phyloP scores from a whole-genome alignment of 2,113 vertebrate species.

The Mesocricetus auratus region DNA sequence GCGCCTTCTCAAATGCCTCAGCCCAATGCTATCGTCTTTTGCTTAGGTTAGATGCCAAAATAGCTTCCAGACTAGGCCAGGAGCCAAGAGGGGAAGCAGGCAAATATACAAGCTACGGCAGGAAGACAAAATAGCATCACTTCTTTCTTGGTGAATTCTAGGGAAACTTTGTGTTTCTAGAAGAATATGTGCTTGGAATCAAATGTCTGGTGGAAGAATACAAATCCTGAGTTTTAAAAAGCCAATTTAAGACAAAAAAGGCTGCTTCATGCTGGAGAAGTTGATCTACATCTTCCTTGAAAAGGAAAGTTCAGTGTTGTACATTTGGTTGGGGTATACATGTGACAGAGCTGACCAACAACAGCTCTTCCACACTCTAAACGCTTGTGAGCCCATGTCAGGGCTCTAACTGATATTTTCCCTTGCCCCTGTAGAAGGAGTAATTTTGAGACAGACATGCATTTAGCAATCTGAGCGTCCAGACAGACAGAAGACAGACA shows the following conservation, averaged over 20 bases:
- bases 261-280: slow-evolving; percentile 1
- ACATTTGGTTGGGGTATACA: not conserved
- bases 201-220: not conserved
- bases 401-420: slow-evolving; percentile 32
- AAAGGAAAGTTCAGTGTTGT: slow-evolving; percentile 34
- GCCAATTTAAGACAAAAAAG: not conserved
- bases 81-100: not conserved
- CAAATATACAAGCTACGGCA: not conserved
- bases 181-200: slow-evolving; percentile 1
- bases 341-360: not conserved
- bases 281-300: slow-evolving; percentile 2
- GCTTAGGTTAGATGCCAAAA: slow-evolving; percentile 61
- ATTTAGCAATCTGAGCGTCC: slow-evolving; percentile 66
- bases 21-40: slow-evolving; percentile 14
- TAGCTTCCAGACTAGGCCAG: slow-evolving; percentile 36
- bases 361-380: not conserved
- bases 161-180: slow-evolving; percentile 51
- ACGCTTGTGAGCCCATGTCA: slow-evolving; percentile 50
- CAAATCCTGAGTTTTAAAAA: slow-evolving; percentile 27
- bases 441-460: slow-evolving; percentile 74
- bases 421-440: slow-evolving; percentile 53
- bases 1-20: slow-evolving; percentile 71
- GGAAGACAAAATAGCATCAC: slow-evolving; percentile 22
- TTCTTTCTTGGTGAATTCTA: slow-evolving; percentile 12
- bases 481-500: slow-evolving; percentile 72